These are phyloP conservation scores for Lagocephalus sceleratus DNA, from an alignment of 2,797 vertebrate species.

Conservation along the genomic window DNA sequence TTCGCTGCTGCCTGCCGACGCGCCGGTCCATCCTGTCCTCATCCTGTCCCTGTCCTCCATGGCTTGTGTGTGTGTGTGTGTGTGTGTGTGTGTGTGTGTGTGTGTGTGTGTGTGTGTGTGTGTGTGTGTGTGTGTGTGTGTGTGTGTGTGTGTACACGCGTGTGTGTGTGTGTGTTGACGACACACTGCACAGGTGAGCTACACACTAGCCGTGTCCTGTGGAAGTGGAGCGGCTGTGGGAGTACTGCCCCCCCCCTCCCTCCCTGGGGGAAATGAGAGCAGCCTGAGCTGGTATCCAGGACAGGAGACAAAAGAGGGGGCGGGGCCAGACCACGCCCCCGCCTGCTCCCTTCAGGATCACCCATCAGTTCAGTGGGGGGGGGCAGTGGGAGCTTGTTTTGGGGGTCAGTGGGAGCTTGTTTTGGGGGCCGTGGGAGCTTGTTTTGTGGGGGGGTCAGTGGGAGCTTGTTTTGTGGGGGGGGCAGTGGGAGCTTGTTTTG, in stretches of 20 bases:
- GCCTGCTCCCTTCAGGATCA: no score
- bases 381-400: no score
- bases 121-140: background rate
- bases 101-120: no score
- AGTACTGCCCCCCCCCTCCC: constrained; percentile 24
- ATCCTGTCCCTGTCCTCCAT: constrained; percentile 16
- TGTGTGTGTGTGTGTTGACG: background rate
- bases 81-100: background rate
- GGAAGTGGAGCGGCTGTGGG: constrained; percentile 42
- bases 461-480: no score
- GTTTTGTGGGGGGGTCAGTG: no score
- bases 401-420: no score
- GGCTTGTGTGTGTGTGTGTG: background rate
- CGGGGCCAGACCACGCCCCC: no score
- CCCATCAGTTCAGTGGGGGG: no score
- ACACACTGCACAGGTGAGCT: constrained; percentile 23
- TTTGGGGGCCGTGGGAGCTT: no score
- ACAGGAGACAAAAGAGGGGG: constrained; percentile 19
- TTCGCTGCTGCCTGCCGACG: constrained; percentile 15
- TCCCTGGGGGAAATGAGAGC: constrained; percentile 47
- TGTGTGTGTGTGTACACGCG: constrained; percentile 1
- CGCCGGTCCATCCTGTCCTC: constrained; percentile 13
- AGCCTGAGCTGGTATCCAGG: constrained; percentile 44
- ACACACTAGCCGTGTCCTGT: constrained; percentile 35
- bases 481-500: no score